Evolutionary conservation across 2,888 invertebrate genomes (phyloP).

Genomic region (Drosophila yooni): DNA sequence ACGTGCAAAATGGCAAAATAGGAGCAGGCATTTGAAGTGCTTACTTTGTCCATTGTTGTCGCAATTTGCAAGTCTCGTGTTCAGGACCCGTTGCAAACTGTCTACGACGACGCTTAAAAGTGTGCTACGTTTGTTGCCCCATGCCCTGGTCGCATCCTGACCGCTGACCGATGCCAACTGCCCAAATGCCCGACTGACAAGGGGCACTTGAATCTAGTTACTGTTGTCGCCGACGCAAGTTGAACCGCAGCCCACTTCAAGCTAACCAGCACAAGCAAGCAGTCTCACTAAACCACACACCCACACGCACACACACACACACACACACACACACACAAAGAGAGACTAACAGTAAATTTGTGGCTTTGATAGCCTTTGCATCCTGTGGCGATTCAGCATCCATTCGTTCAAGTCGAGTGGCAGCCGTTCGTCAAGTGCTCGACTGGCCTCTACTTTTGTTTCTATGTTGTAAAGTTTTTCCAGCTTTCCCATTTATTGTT

Average conservation of each 20-base stretch:
- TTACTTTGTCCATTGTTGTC: conserved; percentile 9
- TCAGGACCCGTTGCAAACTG: conserved; percentile 5
- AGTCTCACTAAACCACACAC: conserved; percentile 16
- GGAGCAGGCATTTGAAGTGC: neutral
- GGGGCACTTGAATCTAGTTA: conserved; percentile 68
- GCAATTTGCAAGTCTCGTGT: conserved; percentile 29
- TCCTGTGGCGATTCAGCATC: conserved; percentile 39
- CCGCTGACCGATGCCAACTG: conserved; percentile 24
- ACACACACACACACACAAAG: conserved; percentile 20
- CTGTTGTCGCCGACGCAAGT: conserved; percentile 59
- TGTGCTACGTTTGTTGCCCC: conserved; percentile 23
- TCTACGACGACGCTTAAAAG: conserved; percentile 5
- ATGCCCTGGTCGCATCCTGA: conserved; percentile 11
- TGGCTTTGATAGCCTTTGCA: conserved; percentile 58
- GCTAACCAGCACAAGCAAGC: conserved; percentile 47
- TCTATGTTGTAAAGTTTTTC: conserved; percentile 62
- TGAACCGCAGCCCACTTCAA: conserved; percentile 56
- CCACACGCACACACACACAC: conserved; percentile 21
- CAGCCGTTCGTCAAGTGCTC: conserved; percentile 64
- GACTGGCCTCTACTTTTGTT: conserved; percentile 48
- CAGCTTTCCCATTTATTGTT: conserved; percentile 14
- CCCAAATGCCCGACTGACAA: conserved; percentile 27
- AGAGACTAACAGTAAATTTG: conserved; percentile 37
- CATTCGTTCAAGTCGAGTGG: conserved; percentile 63
- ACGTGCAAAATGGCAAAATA: neutral